Evolutionary conservation across 2,113 vertebrate genomes (phyloP).

Genomic region (Rhegmatorhina hoffmannsi): DNA sequence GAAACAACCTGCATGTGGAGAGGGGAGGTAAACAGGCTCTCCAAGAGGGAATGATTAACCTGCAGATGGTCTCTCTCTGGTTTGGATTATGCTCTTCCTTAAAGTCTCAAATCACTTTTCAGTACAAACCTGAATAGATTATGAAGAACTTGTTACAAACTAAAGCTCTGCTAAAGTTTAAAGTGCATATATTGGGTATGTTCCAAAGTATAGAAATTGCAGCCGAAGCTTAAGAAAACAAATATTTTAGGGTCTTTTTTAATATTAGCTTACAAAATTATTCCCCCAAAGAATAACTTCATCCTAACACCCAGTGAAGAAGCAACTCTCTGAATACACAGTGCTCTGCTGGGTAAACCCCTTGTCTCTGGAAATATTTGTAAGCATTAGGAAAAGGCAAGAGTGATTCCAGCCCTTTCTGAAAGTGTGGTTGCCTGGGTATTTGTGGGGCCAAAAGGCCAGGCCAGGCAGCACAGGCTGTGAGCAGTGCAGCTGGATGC

Average conservation of each 20-base stretch:
- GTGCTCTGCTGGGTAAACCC: not conserved
- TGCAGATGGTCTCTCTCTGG: not conserved
- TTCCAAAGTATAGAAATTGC: not conserved
- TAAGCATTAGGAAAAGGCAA: not conserved
- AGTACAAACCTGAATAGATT: not conserved
- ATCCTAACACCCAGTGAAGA: not conserved
- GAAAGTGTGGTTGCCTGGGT: not conserved
- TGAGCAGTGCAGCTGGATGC: not conserved
- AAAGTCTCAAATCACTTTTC: not conserved
- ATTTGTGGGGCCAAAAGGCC: not conserved
- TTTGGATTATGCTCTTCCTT: not conserved
- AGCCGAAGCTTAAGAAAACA: not conserved
- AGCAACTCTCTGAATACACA: rapidly evolving
- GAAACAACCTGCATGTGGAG: not conserved
- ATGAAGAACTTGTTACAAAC: not conserved
- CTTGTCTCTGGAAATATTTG: not conserved
- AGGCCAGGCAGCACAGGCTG: not conserved
- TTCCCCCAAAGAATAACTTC: not conserved
- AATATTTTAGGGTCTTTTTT: not conserved
- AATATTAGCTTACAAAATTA: not conserved
- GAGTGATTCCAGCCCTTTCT: not conserved
- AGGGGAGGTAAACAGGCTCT: not conserved
- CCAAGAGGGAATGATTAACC: not conserved
- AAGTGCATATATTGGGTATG: not conserved
- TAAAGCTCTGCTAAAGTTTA: not conserved